Percentiles rank a stretch among this genome's conserved stretches.
Evolutionary conservation across 2,888 invertebrate genomes (phyloP).

Genomic region (Mesorhabditis belari): DNA sequence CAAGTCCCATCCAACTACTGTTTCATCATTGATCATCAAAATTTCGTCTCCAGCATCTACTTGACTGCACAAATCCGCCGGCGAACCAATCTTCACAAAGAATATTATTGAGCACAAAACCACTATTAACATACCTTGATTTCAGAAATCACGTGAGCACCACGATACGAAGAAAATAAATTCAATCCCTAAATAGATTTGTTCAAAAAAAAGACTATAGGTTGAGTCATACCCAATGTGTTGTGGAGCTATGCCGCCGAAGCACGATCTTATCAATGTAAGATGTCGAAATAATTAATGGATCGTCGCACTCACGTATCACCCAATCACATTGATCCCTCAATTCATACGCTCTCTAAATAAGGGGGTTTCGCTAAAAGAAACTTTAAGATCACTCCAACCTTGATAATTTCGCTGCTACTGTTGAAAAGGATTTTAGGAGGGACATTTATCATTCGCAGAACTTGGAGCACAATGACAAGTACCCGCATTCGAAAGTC

Average conservation of each 20-base stretch:
- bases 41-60: constrained; percentile 94
- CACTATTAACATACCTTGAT: constrained; percentile 63
- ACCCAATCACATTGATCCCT: constrained; percentile 12
- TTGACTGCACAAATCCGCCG: constrained; percentile 82
- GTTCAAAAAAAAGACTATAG: neutral
- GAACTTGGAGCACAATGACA: neutral
- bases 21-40: constrained; percentile 72
- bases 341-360: constrained; percentile 10
- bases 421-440: constrained; percentile 12
- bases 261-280: neutral
- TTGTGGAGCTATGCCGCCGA: neutral
- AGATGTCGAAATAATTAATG: constrained; percentile 7
- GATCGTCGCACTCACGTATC: constrained; percentile 13
- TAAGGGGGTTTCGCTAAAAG: too few species aligned
- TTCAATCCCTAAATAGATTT: constrained; percentile 68
- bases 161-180: constrained; percentile 76
- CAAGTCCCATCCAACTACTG: constrained; percentile 49
- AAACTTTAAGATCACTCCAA: neutral
- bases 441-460: constrained; percentile 9
- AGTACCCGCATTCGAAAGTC: constrained; percentile 62
- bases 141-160: constrained; percentile 72
- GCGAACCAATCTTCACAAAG: constrained; percentile 64
- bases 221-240: neutral
- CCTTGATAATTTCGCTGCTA: neutral
- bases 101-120: neutral